Conservation (phyloP, 1,140 invertebrate genomes). For the Aradophagus sp. region DNA sequence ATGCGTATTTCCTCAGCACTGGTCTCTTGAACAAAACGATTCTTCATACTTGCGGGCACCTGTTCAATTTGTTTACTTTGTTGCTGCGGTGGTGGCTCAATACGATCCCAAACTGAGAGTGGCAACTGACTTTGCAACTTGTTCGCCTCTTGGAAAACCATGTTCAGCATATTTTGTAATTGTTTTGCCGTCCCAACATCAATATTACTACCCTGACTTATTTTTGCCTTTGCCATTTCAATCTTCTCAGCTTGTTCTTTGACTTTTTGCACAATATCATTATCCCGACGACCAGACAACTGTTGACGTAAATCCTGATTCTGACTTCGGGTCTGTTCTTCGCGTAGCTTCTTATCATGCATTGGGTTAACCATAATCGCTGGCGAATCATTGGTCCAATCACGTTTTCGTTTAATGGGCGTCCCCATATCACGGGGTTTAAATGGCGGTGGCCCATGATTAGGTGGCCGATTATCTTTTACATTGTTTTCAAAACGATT, state of each 20-base stretch:
- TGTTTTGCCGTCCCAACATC: conserved; percentile 68
- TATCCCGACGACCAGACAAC: conserved; percentile 60
- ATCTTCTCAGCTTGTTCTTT: conserved; percentile 69
- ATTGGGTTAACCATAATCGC: conserved; percentile 52
- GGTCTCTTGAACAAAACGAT: conserved; percentile 64
- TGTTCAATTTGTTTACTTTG: conserved; percentile 14
- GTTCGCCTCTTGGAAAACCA: conserved; percentile 69
- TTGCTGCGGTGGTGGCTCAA: conserved; percentile 63
- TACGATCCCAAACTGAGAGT: conserved; percentile 71
- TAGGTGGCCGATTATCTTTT: too few relatives aligned
- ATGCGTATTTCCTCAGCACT: conserved; percentile 62
- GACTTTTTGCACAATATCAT: conserved; percentile 63
- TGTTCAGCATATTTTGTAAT: conserved; percentile 67
- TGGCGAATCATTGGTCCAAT: conserved; percentile 51
- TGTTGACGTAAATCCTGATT: conserved; percentile 62
- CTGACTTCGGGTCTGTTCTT: conserved; percentile 45
- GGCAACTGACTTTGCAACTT: conserved; percentile 69
- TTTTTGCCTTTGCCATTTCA: conserved; percentile 66
- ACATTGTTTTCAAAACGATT: conserved; percentile 16
- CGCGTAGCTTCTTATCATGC: conserved; percentile 63
- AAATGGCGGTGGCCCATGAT: conserved; percentile 6
- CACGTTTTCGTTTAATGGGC: too few relatives aligned
- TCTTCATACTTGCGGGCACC: conserved; percentile 50
- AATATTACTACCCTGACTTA: conserved; percentile 55
- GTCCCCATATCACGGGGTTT: too few relatives aligned